A percentile compares a stretch with the other conserved stretches of the same genome.
Conservation (phyloP, 2,113 vertebrate genomes). For the Ophthalmolycus amberensis region DNA sequence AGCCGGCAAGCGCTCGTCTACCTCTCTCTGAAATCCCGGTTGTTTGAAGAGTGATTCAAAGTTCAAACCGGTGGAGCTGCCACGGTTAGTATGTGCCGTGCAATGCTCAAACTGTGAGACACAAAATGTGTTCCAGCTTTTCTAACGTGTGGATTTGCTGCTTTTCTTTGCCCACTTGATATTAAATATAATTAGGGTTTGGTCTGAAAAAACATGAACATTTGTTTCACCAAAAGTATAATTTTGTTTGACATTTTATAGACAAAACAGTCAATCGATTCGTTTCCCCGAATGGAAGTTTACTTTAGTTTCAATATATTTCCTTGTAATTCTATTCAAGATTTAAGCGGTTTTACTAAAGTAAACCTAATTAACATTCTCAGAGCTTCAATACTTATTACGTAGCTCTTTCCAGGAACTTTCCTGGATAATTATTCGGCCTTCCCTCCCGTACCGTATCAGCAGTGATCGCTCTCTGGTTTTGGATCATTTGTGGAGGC, state of each 20-base stretch:
- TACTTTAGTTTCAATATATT: too few relatives aligned
- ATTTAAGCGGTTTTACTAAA: neutral
- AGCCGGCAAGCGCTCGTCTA: too few relatives aligned
- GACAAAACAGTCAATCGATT: neutral
- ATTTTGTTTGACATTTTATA: neutral
- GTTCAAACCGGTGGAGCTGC: too few relatives aligned
- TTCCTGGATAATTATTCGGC: neutral
- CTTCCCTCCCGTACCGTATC: neutral
- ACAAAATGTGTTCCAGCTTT: too few relatives aligned
- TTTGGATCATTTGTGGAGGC: neutral
- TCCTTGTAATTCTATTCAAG: neutral
- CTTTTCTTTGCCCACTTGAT: neutral
- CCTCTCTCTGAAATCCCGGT: too few relatives aligned
- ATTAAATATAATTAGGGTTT: neutral
- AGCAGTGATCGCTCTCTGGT: neutral
- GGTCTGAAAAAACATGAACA: neutral
- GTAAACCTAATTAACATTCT: neutral
- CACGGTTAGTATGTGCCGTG: too few relatives aligned
- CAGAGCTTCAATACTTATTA: neutral
- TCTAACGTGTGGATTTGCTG: neutral
- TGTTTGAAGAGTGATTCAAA: neutral
- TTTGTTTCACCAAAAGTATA: neutral
- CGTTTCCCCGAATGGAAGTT: neutral
- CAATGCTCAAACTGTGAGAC: too few relatives aligned
- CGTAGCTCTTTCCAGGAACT: conserved; percentile 14